Evolutionary conservation across 2,888 invertebrate genomes (phyloP).

Genomic region (Blastobasis lacticolella): DNA sequence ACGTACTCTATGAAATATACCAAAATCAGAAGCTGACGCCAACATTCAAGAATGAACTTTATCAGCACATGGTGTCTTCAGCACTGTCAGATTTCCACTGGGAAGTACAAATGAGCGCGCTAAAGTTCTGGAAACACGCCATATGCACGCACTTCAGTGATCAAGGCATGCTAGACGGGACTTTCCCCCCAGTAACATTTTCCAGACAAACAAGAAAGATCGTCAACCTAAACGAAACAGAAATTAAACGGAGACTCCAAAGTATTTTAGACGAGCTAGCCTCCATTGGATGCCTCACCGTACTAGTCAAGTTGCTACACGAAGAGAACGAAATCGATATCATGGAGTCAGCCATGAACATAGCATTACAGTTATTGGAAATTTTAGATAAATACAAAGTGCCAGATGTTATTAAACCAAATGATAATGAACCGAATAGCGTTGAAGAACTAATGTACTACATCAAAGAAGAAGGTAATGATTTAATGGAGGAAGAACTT

Average conservation of each 20-base stretch:
- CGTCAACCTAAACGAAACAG: slow-evolving; percentile 79
- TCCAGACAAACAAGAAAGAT: slow-evolving; percentile 86
- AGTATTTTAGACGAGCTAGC: slow-evolving; percentile 81
- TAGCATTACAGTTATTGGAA: slow-evolving; percentile 68
- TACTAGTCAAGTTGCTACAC: slow-evolving; percentile 77
- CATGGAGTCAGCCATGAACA: slow-evolving; percentile 73
- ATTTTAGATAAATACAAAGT: slow-evolving; percentile 75
- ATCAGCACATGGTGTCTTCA: slow-evolving; percentile 78
- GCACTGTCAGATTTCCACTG: slow-evolving; percentile 84
- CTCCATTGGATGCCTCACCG: slow-evolving; percentile 79
- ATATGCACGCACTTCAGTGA: slow-evolving; percentile 78
- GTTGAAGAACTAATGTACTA: slow-evolving; percentile 36
- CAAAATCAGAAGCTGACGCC: slow-evolving; percentile 76
- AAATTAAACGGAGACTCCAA: slow-evolving; percentile 77
- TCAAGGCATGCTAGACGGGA: slow-evolving; percentile 89
- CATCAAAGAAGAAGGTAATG: slow-evolving; percentile 31
- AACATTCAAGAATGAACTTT: slow-evolving; percentile 69
- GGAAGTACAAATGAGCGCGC: slow-evolving; percentile 84
- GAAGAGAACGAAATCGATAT: slow-evolving; percentile 84
- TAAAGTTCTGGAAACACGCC: slow-evolving; percentile 82
- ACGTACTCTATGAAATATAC: slow-evolving; percentile 78
- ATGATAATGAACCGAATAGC: slow-evolving; percentile 29
- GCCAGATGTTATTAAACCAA: slow-evolving; percentile 33
- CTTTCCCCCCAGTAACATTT: slow-evolving; percentile 85
- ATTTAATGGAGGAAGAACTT: slow-evolving; percentile 21